phyloP scores from a whole-genome alignment of 2,113 vertebrate genomes.

The Thermophis baileyi region DNA sequence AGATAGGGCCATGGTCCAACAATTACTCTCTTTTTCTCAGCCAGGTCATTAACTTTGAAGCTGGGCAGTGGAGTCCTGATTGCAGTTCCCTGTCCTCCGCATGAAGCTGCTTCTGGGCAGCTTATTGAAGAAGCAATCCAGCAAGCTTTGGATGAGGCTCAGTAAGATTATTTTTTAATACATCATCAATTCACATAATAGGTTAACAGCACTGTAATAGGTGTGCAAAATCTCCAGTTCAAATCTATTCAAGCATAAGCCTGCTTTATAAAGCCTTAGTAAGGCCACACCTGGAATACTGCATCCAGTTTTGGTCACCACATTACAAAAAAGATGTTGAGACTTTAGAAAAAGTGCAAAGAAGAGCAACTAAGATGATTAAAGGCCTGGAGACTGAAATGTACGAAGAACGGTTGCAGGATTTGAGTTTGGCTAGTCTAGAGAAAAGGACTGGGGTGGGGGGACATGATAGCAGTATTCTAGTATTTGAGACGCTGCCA shows the following conservation, averaged over 20 bases:
- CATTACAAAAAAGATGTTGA: too few relatives aligned
- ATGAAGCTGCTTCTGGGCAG: conserved; percentile 71
- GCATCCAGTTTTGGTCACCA: too few relatives aligned
- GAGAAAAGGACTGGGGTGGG: too few relatives aligned
- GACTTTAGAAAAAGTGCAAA: too few relatives aligned
- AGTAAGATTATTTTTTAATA: conserved; percentile 60
- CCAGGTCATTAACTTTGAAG: conserved; percentile 67
- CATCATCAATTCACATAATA: neutral
- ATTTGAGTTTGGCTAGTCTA: too few relatives aligned
- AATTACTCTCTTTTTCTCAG: conserved; percentile 55
- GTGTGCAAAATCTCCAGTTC: neutral
- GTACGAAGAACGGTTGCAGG: too few relatives aligned
- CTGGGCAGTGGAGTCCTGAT: conserved; percentile 80
- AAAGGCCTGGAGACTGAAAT: too few relatives aligned
- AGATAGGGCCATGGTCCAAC: neutral
- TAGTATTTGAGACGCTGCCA: too few relatives aligned
- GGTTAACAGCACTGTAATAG: neutral
- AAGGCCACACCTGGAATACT: too few relatives aligned
- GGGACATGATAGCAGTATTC: too few relatives aligned
- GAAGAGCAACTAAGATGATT: too few relatives aligned
- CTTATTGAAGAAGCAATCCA: conserved; percentile 79
- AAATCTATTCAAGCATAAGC: neutral
- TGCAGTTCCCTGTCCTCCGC: conserved; percentile 81
- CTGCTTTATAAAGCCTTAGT: too few relatives aligned
- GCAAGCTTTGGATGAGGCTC: conserved; percentile 73